Conservation (phyloP, 2,113 vertebrate genomes). For the Cygnus atratus region DNA sequence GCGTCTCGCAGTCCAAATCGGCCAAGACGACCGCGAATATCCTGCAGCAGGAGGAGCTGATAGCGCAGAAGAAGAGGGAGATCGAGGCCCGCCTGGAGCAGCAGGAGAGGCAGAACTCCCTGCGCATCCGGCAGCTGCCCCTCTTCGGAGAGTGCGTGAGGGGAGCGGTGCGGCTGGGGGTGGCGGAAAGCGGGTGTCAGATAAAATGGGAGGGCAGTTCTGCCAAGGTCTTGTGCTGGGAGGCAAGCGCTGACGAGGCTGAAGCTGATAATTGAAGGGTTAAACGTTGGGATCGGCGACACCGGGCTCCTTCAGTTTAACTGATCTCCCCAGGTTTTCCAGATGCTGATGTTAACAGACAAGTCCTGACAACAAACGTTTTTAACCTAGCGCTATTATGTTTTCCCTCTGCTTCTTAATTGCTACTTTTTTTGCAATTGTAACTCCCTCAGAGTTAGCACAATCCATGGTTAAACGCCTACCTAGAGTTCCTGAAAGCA, state of each 20-base stretch:
- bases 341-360: accelerated
- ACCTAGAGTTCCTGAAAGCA: background rate
- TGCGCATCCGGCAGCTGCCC: constrained; percentile 69
- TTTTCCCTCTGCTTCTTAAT: background rate
- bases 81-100: constrained; percentile 92
- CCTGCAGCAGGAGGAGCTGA: constrained; percentile 92
- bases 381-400: accelerated
- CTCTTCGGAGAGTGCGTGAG: constrained; percentile 72
- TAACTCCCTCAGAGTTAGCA: accelerated
- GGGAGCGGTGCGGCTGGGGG: accelerated
- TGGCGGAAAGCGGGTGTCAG: accelerated
- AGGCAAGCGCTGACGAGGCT: accelerated
- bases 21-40: constrained; percentile 90
- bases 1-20: constrained; percentile 79
- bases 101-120: constrained; percentile 79
- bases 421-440: accelerated
- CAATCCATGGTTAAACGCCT: background rate
- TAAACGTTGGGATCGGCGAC: too few relatives aligned
- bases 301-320: accelerated
- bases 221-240: accelerated
- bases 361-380: accelerated
- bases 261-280: background rate
- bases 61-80: constrained; percentile 94
- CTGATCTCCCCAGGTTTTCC: accelerated
- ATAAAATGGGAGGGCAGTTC: accelerated